phyloP scores from a whole-genome alignment of 2,113 vertebrate genomes.

The Picathartes gymnocephalus region DNA sequence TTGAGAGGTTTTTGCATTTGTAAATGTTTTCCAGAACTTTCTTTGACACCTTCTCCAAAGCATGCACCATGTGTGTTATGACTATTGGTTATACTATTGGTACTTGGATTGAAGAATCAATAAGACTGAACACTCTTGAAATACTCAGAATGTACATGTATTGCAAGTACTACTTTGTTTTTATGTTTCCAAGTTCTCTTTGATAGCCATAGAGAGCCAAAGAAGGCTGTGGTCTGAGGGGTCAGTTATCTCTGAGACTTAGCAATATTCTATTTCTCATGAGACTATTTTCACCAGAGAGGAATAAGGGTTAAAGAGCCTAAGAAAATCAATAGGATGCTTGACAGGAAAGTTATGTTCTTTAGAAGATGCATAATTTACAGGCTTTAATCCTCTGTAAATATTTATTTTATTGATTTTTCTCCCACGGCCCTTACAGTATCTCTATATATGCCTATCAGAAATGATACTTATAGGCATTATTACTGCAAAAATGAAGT shows the following conservation, averaged over 20 bases:
- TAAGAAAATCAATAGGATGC: slow-evolving; percentile 10
- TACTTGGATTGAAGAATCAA: not conserved
- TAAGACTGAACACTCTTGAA: not conserved
- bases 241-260: not conserved
- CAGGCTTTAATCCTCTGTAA: slow-evolving; percentile 47
- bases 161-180: not conserved
- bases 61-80: not conserved
- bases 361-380: slow-evolving; percentile 45
- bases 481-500: not conserved
- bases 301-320: not conserved
- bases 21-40: not conserved
- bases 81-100: not conserved
- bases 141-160: not conserved
- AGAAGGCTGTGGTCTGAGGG: not conserved
- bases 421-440: not conserved
- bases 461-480: not conserved
- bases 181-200: not conserved
- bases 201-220: not conserved
- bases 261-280: not conserved
- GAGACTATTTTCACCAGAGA: not conserved
- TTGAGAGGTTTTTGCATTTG: not conserved
- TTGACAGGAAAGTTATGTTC: slow-evolving; percentile 31
- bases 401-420: slow-evolving; percentile 68
- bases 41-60: not conserved
- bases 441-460: not conserved